A percentile compares a stretch with the other conserved stretches of the same genome.
phyloP scores from a whole-genome alignment of 2,797 vertebrate genomes.

The Sebastes nivosus region DNA sequence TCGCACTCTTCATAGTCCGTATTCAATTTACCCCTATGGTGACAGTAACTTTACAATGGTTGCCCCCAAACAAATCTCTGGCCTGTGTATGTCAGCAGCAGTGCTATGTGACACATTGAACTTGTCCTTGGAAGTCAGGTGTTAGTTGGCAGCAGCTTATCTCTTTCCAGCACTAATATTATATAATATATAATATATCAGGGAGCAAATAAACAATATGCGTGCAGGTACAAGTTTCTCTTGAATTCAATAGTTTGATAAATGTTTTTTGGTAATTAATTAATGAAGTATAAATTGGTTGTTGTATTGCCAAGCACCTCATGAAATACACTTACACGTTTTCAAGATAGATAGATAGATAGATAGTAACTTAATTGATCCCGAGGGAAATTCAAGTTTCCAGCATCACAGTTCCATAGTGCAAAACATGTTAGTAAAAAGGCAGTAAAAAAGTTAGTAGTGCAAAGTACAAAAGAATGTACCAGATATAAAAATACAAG shows the following conservation, averaged over 20 bases:
- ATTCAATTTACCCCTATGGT: fast-evolving
- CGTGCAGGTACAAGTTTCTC: neutral
- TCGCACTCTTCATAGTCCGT: neutral
- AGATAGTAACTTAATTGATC: too few relatives aligned
- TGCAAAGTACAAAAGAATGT: too few relatives aligned
- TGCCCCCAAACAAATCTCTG: neutral
- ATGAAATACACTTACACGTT: neutral
- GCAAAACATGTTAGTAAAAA: too few relatives aligned
- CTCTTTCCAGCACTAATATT: neutral
- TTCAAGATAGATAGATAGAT: too few relatives aligned
- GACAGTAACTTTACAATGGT: neutral
- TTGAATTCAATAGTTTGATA: neutral
- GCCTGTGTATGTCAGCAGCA: neutral
- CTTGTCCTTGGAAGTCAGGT: constrained; percentile 52
- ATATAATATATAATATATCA: neutral
- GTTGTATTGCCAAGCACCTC: neutral
- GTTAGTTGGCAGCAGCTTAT: neutral
- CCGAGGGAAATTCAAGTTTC: too few relatives aligned
- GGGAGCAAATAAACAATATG: neutral
- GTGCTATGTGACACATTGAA: neutral
- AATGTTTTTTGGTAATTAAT: neutral
- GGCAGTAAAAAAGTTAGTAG: too few relatives aligned
- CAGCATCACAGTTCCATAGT: too few relatives aligned
- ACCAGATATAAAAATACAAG: too few relatives aligned
- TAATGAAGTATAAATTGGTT: neutral